These are phyloP conservation scores for Amphipyra berbera DNA, from an alignment of 2,888 invertebrate species.

Conservation along the genomic window DNA sequence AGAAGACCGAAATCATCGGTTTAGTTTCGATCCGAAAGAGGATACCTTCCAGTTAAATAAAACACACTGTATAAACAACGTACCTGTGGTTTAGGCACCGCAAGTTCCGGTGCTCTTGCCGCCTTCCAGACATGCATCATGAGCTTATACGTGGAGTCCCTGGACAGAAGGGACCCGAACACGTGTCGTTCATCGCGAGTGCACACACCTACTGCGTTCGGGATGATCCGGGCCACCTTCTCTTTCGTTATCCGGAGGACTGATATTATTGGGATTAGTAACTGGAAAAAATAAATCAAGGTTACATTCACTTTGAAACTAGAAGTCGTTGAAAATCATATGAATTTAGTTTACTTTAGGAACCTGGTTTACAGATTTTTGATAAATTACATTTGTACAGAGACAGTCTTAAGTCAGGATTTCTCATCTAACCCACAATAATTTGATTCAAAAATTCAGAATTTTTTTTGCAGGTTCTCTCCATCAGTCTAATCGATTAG, in stretches of 20 bases:
- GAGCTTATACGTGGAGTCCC: conserved; percentile 96
- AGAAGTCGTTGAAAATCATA: not conserved
- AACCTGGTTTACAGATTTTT: no score
- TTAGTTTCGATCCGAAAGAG: no score
- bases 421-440: no score
- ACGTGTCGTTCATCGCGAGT: conserved; percentile 96
- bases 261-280: conserved; percentile 96
- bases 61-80: not conserved
- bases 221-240: conserved; percentile 97
- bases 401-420: no score
- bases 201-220: conserved; percentile 97
- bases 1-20: no score
- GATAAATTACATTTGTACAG: no score
- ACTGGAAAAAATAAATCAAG: conserved; percentile 84
- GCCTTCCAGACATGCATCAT: conserved; percentile 96
- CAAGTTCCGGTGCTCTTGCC: conserved; percentile 85
- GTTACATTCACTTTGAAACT: conserved; percentile 5
- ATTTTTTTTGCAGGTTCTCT: no score
- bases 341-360: no score
- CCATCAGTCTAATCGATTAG: no score
- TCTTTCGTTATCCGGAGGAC: conserved; percentile 97
- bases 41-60: no score
- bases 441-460: no score
- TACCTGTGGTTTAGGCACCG: conserved; percentile 79
- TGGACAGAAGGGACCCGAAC: conserved; percentile 96